These are phyloP conservation scores for Drosophila lacertosa DNA, from an alignment of 1,140 invertebrate species.

Conservation along the genomic window DNA sequence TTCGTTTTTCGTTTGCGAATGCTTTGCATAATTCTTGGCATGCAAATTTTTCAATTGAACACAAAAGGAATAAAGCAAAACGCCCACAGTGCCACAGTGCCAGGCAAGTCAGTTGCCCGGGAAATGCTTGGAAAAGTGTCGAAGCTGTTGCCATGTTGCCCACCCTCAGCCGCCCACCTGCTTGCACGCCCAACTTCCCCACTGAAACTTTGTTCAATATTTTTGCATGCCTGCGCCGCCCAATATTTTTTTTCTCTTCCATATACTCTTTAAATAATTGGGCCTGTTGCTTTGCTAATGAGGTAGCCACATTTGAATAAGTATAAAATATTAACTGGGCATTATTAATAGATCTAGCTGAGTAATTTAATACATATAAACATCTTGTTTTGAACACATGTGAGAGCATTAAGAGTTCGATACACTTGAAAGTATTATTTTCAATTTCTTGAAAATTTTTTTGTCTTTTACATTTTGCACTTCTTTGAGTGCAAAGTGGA, in stretches of 20 bases:
- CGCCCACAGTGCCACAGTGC: conserved; percentile 49
- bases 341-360: too few relatives aligned
- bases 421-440: neutral
- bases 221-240: conserved; percentile 56
- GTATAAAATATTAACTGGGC: too few relatives aligned
- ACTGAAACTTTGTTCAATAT: conserved; percentile 68
- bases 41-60: conserved; percentile 80
- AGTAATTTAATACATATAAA: too few relatives aligned
- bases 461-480: conserved; percentile 57
- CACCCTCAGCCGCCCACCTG: conserved; percentile 10
- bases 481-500: conserved; percentile 55
- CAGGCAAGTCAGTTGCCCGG: conserved; percentile 42
- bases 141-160: conserved; percentile 59
- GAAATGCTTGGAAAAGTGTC: conserved; percentile 69
- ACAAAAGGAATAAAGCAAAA: conserved; percentile 70
- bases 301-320: too few relatives aligned
- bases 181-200: conserved; percentile 20
- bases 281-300: too few relatives aligned
- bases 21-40: conserved; percentile 77
- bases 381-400: too few relatives aligned
- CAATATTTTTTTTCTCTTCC: conserved; percentile 25
- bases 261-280: conserved; percentile 21
- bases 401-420: conserved; percentile 19
- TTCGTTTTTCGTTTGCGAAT: conserved; percentile 22
- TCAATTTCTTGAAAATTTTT: conserved; percentile 47